These are phyloP conservation scores for Megalopta genalis DNA, from an alignment of 1,140 invertebrate species.

Conservation along the genomic window DNA sequence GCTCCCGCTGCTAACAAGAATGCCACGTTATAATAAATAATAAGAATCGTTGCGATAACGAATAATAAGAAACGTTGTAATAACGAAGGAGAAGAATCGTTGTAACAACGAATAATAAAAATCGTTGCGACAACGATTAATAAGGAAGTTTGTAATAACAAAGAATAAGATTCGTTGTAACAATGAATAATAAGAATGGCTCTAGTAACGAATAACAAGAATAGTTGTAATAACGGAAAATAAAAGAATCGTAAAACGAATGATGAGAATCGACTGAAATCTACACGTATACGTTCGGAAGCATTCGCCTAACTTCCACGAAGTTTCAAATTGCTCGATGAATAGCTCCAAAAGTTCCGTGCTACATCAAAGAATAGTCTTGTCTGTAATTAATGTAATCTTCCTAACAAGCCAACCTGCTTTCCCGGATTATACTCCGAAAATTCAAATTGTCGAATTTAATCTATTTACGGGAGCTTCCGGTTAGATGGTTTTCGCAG, in stretches of 20 bases:
- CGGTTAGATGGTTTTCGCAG: constrained; percentile 39
- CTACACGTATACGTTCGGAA: not conserved
- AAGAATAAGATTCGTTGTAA: too few species aligned
- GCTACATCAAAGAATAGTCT: not conserved
- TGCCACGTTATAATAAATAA: not conserved
- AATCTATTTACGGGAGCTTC: constrained; percentile 38
- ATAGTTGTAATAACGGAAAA: too few species aligned
- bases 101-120: too few species aligned
- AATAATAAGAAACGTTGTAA: not conserved
- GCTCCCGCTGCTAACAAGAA: not conserved
- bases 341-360: not conserved
- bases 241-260: too few species aligned
- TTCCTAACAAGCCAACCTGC: constrained; percentile 4
- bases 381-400: constrained; percentile 9
- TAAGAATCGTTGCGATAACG: not conserved
- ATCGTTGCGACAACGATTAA: not conserved
- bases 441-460: constrained; percentile 45
- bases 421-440: not conserved
- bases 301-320: not conserved
- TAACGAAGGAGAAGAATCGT: too few species aligned
- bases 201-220: too few species aligned
- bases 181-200: too few species aligned
- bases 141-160: not conserved
- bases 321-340: not conserved
- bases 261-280: too few species aligned